These are phyloP conservation scores for Polypedilum pembai DNA, from an alignment of 1,140 invertebrate genomes.

Conservation along the genomic window DNA sequence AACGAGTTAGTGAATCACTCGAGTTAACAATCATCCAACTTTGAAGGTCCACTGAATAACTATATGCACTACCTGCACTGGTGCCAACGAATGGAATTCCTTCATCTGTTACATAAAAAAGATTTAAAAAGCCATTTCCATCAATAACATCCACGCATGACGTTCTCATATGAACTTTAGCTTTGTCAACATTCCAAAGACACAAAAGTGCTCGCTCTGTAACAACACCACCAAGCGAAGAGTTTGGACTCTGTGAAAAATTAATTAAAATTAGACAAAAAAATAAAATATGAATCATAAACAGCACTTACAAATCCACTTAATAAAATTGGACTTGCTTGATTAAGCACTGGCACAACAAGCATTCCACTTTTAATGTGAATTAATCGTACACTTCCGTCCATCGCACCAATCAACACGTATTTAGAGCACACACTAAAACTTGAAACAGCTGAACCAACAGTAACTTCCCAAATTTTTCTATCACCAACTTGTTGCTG, in stretches of 20 bases:
- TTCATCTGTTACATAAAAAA: slow-evolving; percentile 40
- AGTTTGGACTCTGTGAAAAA: slow-evolving; percentile 32
- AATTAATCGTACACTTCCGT: slow-evolving; percentile 39
- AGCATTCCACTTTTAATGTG: slow-evolving; percentile 37
- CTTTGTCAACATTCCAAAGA: slow-evolving; percentile 38
- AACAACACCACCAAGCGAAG: slow-evolving; percentile 38
- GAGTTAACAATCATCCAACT: slow-evolving; percentile 41
- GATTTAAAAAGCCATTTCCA: slow-evolving; percentile 35
- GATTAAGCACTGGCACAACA: slow-evolving; percentile 38
- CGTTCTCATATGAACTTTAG: slow-evolving; percentile 33
- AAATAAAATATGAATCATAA: slow-evolving; percentile 2
- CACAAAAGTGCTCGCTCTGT: slow-evolving; percentile 39
- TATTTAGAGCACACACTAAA: slow-evolving; percentile 41
- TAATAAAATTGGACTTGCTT: slow-evolving; percentile 37
- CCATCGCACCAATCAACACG: slow-evolving; percentile 39
- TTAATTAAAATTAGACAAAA: slow-evolving; percentile 14
- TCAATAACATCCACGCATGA: slow-evolving; percentile 37
- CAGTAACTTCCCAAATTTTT: slow-evolving; percentile 33
- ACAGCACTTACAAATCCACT: slow-evolving; percentile 39
- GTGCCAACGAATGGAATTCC: slow-evolving; percentile 39
- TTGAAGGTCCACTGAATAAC: slow-evolving; percentile 37
- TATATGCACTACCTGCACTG: slow-evolving; percentile 39
- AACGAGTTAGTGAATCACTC: slow-evolving; percentile 40
- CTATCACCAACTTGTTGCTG: slow-evolving; percentile 21
- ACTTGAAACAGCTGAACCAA: slow-evolving; percentile 40